phyloP scores from a whole-genome alignment of 2,113 vertebrate genomes.

The Mus spicilegus region DNA sequence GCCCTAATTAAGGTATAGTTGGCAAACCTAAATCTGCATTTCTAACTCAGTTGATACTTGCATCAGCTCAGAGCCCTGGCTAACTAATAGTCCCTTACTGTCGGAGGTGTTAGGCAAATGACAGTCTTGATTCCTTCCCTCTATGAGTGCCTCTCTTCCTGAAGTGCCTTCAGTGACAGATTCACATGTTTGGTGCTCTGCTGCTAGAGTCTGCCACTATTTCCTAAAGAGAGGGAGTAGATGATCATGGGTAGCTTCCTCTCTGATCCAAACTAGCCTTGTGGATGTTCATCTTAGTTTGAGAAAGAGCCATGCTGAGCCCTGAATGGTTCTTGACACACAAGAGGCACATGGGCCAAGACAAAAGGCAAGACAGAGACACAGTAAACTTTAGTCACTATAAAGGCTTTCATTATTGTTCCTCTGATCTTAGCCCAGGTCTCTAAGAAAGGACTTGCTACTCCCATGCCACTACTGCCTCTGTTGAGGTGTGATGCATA shows the following conservation, averaged over 20 bases:
- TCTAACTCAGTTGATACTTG: neutral
- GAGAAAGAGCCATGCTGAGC: conserved; percentile 17
- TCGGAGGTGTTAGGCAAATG: neutral
- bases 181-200: neutral
- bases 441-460: neutral
- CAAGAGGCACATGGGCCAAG: conserved; percentile 41
- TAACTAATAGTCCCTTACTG: neutral
- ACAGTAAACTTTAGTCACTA: conserved; percentile 38
- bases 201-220: neutral
- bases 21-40: neutral
- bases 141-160: neutral
- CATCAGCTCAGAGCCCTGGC: neutral
- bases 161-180: neutral
- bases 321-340: conserved; percentile 40
- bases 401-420: neutral
- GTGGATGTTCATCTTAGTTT: conserved; percentile 30
- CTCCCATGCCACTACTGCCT: neutral
- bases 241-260: neutral
- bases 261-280: neutral
- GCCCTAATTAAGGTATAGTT: neutral
- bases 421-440: neutral
- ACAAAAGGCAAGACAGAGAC: conserved; percentile 55
- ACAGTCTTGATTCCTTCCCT: neutral
- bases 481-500: neutral
- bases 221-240: neutral